Percentiles rank a stretch among this genome's conserved stretches.
phyloP scores from a whole-genome alignment of 2,888 invertebrate species.

The Pandemis heparana region DNA sequence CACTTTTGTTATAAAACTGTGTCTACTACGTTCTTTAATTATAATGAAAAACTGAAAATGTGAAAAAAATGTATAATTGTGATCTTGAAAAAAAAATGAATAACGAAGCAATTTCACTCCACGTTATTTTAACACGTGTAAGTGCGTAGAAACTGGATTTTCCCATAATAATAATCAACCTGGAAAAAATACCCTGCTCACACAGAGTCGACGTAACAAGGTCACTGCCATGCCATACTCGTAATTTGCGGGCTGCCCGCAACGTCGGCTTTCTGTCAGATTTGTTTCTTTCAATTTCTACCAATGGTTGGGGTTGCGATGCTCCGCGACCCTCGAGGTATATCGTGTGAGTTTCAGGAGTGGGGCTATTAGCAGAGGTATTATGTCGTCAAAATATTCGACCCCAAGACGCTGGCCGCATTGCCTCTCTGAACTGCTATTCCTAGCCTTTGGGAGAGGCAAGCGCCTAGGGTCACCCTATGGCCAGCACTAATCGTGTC shows the following conservation, averaged over 20 bases:
- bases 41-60: too few relatives aligned
- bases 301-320: not conserved
- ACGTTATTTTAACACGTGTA: not conserved
- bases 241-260: not conserved
- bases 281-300: not conserved
- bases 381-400: too few relatives aligned
- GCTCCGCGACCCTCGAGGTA: not conserved
- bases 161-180: not conserved
- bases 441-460: too few relatives aligned
- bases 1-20: too few relatives aligned
- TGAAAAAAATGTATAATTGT: too few relatives aligned
- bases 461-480: too few relatives aligned
- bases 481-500: too few relatives aligned
- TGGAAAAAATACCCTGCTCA: not conserved
- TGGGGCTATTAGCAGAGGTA: not conserved
- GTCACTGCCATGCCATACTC: not conserved
- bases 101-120: too few relatives aligned
- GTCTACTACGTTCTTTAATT: too few relatives aligned
- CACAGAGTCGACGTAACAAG: not conserved
- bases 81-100: too few relatives aligned
- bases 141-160: not conserved
- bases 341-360: not conserved
- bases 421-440: too few relatives aligned
- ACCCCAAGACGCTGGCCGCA: too few relatives aligned
- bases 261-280: constrained; percentile 6